These are phyloP conservation scores for Oxystoma pomonae DNA, from an alignment of 2,888 invertebrate genomes.

Conservation along the genomic window DNA sequence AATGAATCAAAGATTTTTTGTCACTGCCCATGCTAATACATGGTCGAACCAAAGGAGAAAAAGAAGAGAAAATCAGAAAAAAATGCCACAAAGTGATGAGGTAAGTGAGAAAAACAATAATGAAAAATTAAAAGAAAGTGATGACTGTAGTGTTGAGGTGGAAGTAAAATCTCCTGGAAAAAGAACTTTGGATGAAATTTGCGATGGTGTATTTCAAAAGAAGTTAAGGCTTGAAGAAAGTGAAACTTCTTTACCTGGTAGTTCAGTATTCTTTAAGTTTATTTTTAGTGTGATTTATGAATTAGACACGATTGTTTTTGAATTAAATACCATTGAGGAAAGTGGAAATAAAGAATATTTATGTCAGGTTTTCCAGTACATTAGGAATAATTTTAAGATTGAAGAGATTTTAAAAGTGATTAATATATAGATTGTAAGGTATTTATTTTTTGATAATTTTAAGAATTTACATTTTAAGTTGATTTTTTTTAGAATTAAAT, in stretches of 20 bases:
- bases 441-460: no score
- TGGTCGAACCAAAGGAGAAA: slow-evolving; percentile 80
- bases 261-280: slow-evolving; percentile 36
- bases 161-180: slow-evolving; percentile 25
- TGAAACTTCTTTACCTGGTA: slow-evolving; percentile 16
- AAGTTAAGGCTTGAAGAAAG: slow-evolving; percentile 35
- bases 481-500: no score
- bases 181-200: slow-evolving; percentile 36
- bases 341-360: slow-evolving; percentile 59
- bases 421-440: no score
- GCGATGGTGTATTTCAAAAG: slow-evolving; percentile 36
- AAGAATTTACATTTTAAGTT: no score
- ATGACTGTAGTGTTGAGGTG: slow-evolving; percentile 13
- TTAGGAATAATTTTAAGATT: slow-evolving; percentile 65
- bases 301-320: slow-evolving; percentile 50
- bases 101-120: slow-evolving; percentile 15
- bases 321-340: slow-evolving; percentile 59
- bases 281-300: slow-evolving; percentile 43
- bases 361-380: slow-evolving; percentile 69
- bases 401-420: slow-evolving; percentile 5
- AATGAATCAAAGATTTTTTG: slow-evolving; percentile 48
- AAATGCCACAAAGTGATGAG: slow-evolving; percentile 7
- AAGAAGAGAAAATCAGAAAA: slow-evolving; percentile 51
- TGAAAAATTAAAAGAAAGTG: slow-evolving; percentile 8
- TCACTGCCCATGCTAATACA: slow-evolving; percentile 64